Conservation (phyloP, 1,140 invertebrate genomes). For the Lineus longissimus region DNA sequence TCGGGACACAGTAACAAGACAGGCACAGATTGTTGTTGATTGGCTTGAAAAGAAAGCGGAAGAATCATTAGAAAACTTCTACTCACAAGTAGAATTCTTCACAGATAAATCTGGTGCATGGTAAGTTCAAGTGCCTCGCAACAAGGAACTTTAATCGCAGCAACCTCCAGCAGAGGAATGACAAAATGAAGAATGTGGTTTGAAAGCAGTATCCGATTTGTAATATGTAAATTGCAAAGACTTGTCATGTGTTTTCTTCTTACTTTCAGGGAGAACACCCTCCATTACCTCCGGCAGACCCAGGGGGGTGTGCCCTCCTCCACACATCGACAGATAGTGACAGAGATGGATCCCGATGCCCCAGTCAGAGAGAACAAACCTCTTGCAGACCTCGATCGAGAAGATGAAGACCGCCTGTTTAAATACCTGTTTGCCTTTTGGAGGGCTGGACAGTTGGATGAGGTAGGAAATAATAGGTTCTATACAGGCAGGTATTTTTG, state of each 20-base stretch:
- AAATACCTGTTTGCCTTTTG: conserved; percentile 71
- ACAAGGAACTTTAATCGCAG: too few relatives aligned
- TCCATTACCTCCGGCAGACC: conserved; percentile 68
- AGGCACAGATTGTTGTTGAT: conserved; percentile 69
- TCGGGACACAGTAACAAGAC: conserved; percentile 5
- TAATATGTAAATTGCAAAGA: background rate
- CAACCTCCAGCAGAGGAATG: too few relatives aligned
- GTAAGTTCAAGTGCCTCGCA: conserved; percentile 43
- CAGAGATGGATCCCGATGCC: conserved; percentile 89
- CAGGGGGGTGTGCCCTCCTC: conserved; percentile 17
- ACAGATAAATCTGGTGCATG: conserved; percentile 73
- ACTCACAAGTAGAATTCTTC: conserved; percentile 66
- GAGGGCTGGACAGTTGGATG: conserved; percentile 77
- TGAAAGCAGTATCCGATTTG: too few relatives aligned
- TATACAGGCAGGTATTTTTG: background rate
- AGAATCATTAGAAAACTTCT: conserved; percentile 62
- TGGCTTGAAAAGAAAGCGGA: conserved; percentile 83
- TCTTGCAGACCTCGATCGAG: conserved; percentile 80
- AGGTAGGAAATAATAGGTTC: conserved; percentile 54
- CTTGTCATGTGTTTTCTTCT: conserved; percentile 1
- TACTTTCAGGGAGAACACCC: conserved; percentile 70
- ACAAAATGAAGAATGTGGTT: too few relatives aligned
- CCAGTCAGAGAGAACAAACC: conserved; percentile 72
- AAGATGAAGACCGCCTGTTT: conserved; percentile 77
- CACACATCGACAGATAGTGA: conserved; percentile 63